Evolutionary conservation across 2,888 invertebrate species (phyloP).

Genomic region (Congeria kusceri): DNA sequence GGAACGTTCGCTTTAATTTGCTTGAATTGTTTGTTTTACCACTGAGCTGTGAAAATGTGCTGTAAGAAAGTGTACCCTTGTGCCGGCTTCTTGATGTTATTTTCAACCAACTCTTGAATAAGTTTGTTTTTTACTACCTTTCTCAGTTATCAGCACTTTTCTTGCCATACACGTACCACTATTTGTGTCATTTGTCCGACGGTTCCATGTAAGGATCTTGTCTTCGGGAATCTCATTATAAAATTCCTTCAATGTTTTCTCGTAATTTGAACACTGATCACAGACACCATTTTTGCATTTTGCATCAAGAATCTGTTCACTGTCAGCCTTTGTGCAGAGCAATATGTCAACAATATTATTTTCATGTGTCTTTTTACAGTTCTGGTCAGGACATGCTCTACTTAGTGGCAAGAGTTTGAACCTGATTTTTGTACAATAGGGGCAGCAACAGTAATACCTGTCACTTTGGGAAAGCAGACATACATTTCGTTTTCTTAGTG

Average conservation of each 20-base stretch:
- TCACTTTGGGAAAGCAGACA: constrained; percentile 7
- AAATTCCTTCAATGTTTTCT: constrained; percentile 19
- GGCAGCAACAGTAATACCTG: constrained; percentile 60
- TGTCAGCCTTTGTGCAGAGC: no score
- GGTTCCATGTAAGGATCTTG: constrained; percentile 31
- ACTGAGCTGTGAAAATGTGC: constrained; percentile 44
- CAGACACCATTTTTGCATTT: no score
- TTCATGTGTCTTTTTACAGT: no score
- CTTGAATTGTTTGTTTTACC: constrained; percentile 57
- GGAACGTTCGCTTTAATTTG: constrained; percentile 42
- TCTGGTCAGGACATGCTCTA: constrained; percentile 2
- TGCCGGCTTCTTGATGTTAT: constrained; percentile 46
- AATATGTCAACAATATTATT: no score
- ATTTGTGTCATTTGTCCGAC: constrained; percentile 33
- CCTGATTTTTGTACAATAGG: constrained; percentile 54
- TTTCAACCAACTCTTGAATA: constrained; percentile 40
- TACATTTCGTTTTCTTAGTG: no score
- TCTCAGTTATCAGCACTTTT: constrained; percentile 39
- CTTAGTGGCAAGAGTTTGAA: constrained; percentile 52
- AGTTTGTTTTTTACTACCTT: constrained; percentile 30
- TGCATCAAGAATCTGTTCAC: no score
- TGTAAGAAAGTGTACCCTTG: constrained; percentile 44
- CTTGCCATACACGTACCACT: constrained; percentile 4
- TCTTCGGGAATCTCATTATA: constrained; percentile 32
- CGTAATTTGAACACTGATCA: no score